These are phyloP conservation scores for Epinephelus lanceolatus DNA, from an alignment of 2,113 vertebrate genomes.

Conservation along the genomic window DNA sequence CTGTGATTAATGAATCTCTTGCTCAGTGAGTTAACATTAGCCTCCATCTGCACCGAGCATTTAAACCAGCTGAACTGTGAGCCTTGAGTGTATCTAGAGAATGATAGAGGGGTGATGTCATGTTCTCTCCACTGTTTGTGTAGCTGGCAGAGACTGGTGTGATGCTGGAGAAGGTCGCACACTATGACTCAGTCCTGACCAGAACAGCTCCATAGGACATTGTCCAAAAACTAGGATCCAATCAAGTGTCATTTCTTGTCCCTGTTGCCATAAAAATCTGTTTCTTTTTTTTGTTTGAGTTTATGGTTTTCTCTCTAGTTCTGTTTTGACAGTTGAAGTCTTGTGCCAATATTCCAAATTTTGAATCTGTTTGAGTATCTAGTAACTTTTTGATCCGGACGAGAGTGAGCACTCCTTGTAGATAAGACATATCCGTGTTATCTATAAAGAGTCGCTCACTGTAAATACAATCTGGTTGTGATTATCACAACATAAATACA, in stretches of 20 bases:
- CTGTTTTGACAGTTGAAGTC: conserved; percentile 49
- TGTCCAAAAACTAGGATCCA: conserved; percentile 43
- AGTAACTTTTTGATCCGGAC: conserved; percentile 44
- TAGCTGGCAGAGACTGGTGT: conserved; percentile 73
- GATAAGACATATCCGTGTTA: conserved; percentile 40
- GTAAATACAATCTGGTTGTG: conserved; percentile 33
- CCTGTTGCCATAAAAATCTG: conserved; percentile 19
- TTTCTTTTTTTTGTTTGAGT: not conserved
- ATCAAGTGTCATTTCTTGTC: conserved; percentile 24
- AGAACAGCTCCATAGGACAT: conserved; percentile 53
- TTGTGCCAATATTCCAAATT: conserved; percentile 29
- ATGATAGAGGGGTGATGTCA: conserved; percentile 84
- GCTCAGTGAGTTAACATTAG: conserved; percentile 50
- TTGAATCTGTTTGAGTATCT: conserved; percentile 42
- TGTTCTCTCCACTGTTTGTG: conserved; percentile 77
- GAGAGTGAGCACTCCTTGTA: conserved; percentile 54
- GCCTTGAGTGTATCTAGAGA: conserved; percentile 70
- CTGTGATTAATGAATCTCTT: conserved; percentile 12
- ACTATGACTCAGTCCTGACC: conserved; percentile 55
- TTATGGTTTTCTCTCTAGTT: conserved; percentile 41
- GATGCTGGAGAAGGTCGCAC: conserved; percentile 61
- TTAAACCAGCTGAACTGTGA: conserved; percentile 79
- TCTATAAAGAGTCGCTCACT: conserved; percentile 13
- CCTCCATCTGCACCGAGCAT: conserved; percentile 58
- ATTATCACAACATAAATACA: conserved; percentile 56